These are phyloP conservation scores for Pachymerium ferrugineum DNA, from an alignment of 2,888 invertebrate genomes.

Conservation along the genomic window DNA sequence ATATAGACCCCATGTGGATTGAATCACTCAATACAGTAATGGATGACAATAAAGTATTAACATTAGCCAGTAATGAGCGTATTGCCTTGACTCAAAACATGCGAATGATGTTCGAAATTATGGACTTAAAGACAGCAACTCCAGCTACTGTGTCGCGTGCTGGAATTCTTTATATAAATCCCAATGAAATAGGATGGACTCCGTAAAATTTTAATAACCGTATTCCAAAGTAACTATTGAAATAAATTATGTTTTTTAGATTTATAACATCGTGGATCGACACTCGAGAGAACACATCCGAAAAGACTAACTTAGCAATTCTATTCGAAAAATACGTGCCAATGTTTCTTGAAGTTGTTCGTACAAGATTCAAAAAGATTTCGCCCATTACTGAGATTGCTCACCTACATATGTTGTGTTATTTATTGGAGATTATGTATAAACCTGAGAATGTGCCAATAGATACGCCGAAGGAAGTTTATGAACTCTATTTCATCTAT, in stretches of 20 bases:
- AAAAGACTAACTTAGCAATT: slow-evolving; percentile 75
- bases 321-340: slow-evolving; percentile 96
- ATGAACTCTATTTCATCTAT: slow-evolving; percentile 92
- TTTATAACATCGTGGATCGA: slow-evolving; percentile 93
- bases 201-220: slow-evolving; percentile 58
- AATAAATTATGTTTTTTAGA: slow-evolving; percentile 49
- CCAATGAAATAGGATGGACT: slow-evolving; percentile 72
- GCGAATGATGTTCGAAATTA: slow-evolving; percentile 80
- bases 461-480: slow-evolving; percentile 90
- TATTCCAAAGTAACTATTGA: background rate
- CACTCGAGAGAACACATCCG: slow-evolving; percentile 54
- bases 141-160: slow-evolving; percentile 77
- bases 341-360: slow-evolving; percentile 76
- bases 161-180: slow-evolving; percentile 88
- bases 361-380: slow-evolving; percentile 86
- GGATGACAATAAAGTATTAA: slow-evolving; percentile 90
- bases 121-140: slow-evolving; percentile 80
- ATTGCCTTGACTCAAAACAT: slow-evolving; percentile 83
- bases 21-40: slow-evolving; percentile 89
- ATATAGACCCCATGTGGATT: slow-evolving; percentile 87
- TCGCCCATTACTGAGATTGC: slow-evolving; percentile 92
- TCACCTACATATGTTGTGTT: slow-evolving; percentile 88
- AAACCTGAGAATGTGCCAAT: slow-evolving; percentile 73
- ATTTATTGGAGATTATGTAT: slow-evolving; percentile 76
- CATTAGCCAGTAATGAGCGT: slow-evolving; percentile 81